Base-by-base conservation (phyloP, 2,888 invertebrate species). In the Ethmia dodecea region DNA sequence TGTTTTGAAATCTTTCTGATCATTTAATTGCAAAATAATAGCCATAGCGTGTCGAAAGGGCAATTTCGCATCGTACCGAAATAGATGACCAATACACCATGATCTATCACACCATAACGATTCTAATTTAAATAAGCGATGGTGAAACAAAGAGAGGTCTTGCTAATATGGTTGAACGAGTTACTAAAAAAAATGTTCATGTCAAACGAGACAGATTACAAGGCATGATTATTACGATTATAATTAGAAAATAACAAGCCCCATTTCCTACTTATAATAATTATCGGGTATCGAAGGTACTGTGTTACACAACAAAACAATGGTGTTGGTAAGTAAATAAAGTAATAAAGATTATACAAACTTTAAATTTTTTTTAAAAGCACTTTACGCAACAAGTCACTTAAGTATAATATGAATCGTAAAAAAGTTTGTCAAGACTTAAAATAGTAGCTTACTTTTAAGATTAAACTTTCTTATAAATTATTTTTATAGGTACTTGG, bases 31-130 rank as follows among this genome's bases (percentile, higher is more conserved):
- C 52, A 51, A 49, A 49, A 55, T 63, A 65, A 60, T 58, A 44
- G 49, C 43, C 41, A 39, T 69, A 50, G 69, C 67, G 62, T 69
- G 70, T 38, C 52, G 37, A 60, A 63, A 57, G 55, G 53, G 56
- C 49, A 41, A 54, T 54, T 59, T 59, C 46, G 49, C 55, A 40
- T 49, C 45, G 36, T 29, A 35, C 35, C 28, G 22, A 31, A 34
- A n/a, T 9, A 9, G 24, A 11, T 25, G 20, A 14, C 39, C 35
- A 33, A 5, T 15, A 18, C 3, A 28, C 13, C n/a, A 13, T 27
- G 33, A 8, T 5, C 33, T 14, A 22, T 22, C 22, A 3, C 8
- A 22, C 4, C 8, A 3, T 4, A 22, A 22, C 8, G 22, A 22
- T 13, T 20, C 8, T 12, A 1, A n/a, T 30, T 20, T 5, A 30